These are phyloP conservation scores for Epizoanthus stellaris DNA, from an alignment of 92 coral and sea anemone genomes.

Conservation along the genomic window DNA sequence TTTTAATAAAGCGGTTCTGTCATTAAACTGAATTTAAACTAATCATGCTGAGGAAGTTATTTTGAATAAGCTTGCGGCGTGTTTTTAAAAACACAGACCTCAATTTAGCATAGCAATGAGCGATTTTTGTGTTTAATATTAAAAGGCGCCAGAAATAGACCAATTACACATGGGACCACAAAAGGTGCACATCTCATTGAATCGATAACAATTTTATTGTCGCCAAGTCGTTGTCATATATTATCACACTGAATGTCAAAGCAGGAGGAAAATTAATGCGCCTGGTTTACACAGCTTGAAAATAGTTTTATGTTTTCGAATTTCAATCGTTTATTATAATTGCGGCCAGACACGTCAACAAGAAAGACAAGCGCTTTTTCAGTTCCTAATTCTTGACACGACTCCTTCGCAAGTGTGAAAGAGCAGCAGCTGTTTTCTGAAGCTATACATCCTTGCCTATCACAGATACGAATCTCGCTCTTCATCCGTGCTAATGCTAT, in stretches of 20 bases:
- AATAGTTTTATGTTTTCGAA: not conserved
- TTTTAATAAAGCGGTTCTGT: too few species aligned
- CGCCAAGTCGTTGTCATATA: not conserved
- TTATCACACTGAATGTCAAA: constrained; percentile 29
- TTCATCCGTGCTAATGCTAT: too few species aligned
- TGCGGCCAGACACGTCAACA: not conserved
- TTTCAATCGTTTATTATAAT: not conserved
- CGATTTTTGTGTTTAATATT: not conserved
- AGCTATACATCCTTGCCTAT: too few species aligned
- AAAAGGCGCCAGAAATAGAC: constrained; percentile 8
- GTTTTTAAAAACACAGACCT: not conserved
- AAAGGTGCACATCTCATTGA: not conserved
- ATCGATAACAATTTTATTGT: not conserved
- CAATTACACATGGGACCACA: not conserved
- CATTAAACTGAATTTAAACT: not conserved
- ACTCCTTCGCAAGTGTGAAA: not conserved
- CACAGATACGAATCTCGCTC: too few species aligned
- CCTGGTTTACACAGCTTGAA: constrained; percentile 30
- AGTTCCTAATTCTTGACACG: not conserved
- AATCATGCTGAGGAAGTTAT: not conserved
- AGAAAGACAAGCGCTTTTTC: not conserved
- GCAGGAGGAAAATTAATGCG: not conserved
- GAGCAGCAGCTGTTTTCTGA: not conserved
- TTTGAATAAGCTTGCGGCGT: not conserved
- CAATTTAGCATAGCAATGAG: not conserved